Base-by-base conservation (phyloP, 2,797 vertebrate genomes). In the Acrossocheilus fasciatus region DNA sequence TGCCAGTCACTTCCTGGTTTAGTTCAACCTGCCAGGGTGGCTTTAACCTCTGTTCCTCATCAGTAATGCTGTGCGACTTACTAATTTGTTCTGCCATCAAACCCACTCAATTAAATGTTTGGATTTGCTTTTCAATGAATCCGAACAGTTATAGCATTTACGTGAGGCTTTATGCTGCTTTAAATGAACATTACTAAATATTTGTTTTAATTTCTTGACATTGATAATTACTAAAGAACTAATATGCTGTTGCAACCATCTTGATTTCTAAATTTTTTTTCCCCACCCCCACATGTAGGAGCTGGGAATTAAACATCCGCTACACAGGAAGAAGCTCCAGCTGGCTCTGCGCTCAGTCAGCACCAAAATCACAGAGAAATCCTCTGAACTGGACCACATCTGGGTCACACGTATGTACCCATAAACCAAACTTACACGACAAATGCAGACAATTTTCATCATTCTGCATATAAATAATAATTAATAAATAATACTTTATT, bases 321-420 rank as follows among this genome's bases (percentile, higher is more conserved):
- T 99, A 83, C 98, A 99, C 92, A 96, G 96, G 92, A 99, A 99
- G 93, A 99, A 99, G 92, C 94, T 99, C 50, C 96, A 97, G 92
- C 91, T 99, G 75, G 96, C 97, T 83, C 92, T 98, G 73, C 97
- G 95, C 94, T 93, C 95, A 2, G 92, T 97, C 88, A 96, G 93
- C 75, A 89, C 93, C 88, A 97, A 96, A 86, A 96, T 96, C 86
- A 93, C 94, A 0, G 97, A 98, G 88, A 97, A 96, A 88, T 98
- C 97, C 6, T 96, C 97, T 0, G 95, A 97, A 84, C 95, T 99
- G 0, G 97, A 99, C 91, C 95, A 98, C 89, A 92, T 98, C 91
- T 99, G 98, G 98, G 98, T 99, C 90, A 99, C 97, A 84, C 96
- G 98, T 99, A 96, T 91, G 97, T 96, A 86, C 57, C n/a, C 12